These are phyloP conservation scores for Bibio marci DNA, from an alignment of 2,888 invertebrate species.

Conservation along the genomic window DNA sequence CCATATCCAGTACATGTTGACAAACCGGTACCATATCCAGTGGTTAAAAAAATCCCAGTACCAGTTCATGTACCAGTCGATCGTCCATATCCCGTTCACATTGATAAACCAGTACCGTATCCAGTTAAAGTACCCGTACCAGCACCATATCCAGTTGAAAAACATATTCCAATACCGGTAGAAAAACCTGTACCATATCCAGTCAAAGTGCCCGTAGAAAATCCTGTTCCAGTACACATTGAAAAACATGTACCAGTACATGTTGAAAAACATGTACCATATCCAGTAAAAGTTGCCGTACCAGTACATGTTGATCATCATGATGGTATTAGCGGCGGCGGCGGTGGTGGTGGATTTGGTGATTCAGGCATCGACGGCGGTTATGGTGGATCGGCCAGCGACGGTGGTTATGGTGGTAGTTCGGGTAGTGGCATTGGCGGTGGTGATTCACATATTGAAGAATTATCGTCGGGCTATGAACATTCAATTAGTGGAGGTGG, in stretches of 20 bases:
- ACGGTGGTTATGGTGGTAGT: slow-evolving; percentile 12
- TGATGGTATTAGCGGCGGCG: slow-evolving; percentile 12
- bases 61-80: slow-evolving; percentile 46
- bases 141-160: slow-evolving; percentile 50
- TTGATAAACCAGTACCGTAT: slow-evolving; percentile 59
- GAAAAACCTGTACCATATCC: slow-evolving; percentile 54
- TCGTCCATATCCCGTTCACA: slow-evolving; percentile 45
- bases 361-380: slow-evolving; percentile 8
- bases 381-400: slow-evolving; percentile 13
- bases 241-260: slow-evolving; percentile 55
- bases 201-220: slow-evolving; percentile 47
- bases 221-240: slow-evolving; percentile 55
- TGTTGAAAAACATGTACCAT: slow-evolving; percentile 49
- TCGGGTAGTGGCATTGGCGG: slow-evolving; percentile 9
- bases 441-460: slow-evolving; percentile 6
- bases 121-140: slow-evolving; percentile 52
- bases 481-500: slow-evolving; percentile 2
- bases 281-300: slow-evolving; percentile 51
- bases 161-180: slow-evolving; percentile 44
- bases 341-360: slow-evolving; percentile 16
- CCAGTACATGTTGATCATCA: slow-evolving; percentile 32
- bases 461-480: slow-evolving; percentile 7
- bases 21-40: slow-evolving; percentile 48
- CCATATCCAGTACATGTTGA: slow-evolving; percentile 38
- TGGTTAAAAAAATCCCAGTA: slow-evolving; percentile 41